Evolutionary conservation across 2,113 vertebrate genomes (phyloP).

Genomic region (Regulus satrapa): DNA sequence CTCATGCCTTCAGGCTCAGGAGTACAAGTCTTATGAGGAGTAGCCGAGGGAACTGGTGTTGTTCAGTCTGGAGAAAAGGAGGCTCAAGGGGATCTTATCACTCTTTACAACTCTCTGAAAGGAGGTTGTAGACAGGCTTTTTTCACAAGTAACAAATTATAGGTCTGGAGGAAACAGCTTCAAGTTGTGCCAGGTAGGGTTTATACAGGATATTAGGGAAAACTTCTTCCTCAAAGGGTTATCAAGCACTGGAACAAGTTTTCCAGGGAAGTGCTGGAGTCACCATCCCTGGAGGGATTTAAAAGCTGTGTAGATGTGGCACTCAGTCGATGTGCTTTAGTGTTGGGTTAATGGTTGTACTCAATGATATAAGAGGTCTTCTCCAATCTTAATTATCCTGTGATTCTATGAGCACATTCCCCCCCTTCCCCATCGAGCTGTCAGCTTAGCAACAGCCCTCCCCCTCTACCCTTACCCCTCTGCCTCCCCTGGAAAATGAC

Average conservation of each 20-base stretch:
- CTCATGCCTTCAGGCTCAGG: neutral
- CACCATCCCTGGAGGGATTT: neutral
- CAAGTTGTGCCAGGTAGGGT: neutral
- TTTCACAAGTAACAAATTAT: neutral
- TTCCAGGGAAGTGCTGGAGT: neutral
- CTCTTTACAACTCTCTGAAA: neutral
- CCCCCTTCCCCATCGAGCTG: fast-evolving
- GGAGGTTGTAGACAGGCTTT: neutral
- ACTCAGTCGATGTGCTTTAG: no score
- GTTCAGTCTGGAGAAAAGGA: neutral
- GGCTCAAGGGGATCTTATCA: neutral
- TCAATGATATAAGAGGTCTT: neutral
- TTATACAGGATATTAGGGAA: neutral
- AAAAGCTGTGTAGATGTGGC: neutral
- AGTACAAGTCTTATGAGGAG: neutral
- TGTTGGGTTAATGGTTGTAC: neutral
- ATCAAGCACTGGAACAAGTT: neutral
- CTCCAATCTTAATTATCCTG: neutral
- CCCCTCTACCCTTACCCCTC: neutral
- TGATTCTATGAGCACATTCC: neutral
- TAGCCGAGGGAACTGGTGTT: neutral
- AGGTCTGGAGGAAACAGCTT: neutral
- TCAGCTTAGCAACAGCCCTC: neutral
- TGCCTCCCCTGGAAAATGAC: neutral
- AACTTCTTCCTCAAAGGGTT: neutral